A percentile compares a stretch with the other conserved stretches of the same genome.
These are phyloP conservation scores for Lycorma delicatula DNA, from an alignment of 1,140 invertebrate species.

Conservation along the genomic window DNA sequence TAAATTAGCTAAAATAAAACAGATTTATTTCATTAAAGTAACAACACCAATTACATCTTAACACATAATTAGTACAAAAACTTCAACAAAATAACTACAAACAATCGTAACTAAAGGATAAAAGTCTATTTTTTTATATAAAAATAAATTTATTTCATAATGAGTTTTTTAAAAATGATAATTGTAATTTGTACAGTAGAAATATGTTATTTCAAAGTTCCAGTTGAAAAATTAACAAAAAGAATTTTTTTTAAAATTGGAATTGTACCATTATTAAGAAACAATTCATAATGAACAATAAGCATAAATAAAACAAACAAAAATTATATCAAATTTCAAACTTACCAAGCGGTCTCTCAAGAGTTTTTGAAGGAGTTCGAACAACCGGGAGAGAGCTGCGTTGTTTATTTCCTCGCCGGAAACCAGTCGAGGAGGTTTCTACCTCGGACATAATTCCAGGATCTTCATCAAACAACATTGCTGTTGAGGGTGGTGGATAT, in stretches of 20 bases:
- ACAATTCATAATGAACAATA: background rate
- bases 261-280: background rate
- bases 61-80: too few relatives aligned
- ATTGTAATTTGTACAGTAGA: too few relatives aligned
- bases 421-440: slow-evolving; percentile 86
- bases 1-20: too few relatives aligned
- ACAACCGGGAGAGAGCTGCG: slow-evolving; percentile 88
- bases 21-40: too few relatives aligned
- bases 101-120: too few relatives aligned
- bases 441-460: slow-evolving; percentile 96
- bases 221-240: background rate
- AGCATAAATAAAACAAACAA: background rate
- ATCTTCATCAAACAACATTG: slow-evolving; percentile 82
- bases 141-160: too few relatives aligned
- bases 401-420: slow-evolving; percentile 80
- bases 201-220: too few relatives aligned
- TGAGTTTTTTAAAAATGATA: too few relatives aligned
- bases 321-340: too few relatives aligned
- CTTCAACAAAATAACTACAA: too few relatives aligned
- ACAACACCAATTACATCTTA: too few relatives aligned
- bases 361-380: slow-evolving; percentile 85
- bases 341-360: slow-evolving; percentile 81
- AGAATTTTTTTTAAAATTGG: background rate
- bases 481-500: slow-evolving; percentile 61
- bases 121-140: too few relatives aligned